A percentile compares a stretch with the other conserved stretches of the same genome.
These are phyloP conservation scores for Eueremaeus valkanovi DNA, from an alignment of 2,888 invertebrate genomes.

Conservation along the genomic window DNA sequence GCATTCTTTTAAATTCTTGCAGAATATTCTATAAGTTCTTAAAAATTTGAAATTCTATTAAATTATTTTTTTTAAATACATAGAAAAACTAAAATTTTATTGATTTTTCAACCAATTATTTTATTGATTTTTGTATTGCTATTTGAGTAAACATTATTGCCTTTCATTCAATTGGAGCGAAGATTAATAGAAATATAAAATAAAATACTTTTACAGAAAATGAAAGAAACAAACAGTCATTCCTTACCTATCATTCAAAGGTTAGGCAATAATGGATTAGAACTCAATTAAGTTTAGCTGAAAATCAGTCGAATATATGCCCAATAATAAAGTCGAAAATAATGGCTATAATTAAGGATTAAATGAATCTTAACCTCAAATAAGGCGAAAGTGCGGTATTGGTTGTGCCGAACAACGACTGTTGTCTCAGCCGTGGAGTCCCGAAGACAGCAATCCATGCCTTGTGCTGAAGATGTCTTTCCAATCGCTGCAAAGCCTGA, in stretches of 20 bases:
- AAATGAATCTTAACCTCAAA: constrained; percentile 52
- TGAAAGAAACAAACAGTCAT: too few relatives aligned
- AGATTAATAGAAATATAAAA: neutral
- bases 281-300: too few relatives aligned
- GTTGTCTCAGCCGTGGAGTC: constrained; percentile 81
- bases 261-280: too few relatives aligned
- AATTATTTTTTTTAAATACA: too few relatives aligned
- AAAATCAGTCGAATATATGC: neutral
- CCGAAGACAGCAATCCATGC: constrained; percentile 89
- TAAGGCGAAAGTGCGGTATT: constrained; percentile 81
- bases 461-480: constrained; percentile 58
- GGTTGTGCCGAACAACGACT: constrained; percentile 69
- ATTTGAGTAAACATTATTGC: constrained; percentile 12
- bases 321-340: constrained; percentile 2
- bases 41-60: too few relatives aligned
- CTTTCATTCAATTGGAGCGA: constrained; percentile 4
- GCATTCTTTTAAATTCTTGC: too few relatives aligned
- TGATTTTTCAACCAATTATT: too few relatives aligned
- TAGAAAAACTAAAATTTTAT: too few relatives aligned
- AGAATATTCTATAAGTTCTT: too few relatives aligned
- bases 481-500: constrained; percentile 66
- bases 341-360: neutral
- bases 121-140: too few relatives aligned
- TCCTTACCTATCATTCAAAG: too few relatives aligned
- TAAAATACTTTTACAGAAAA: neutral